phyloP scores from a whole-genome alignment of 2,113 vertebrate genomes.

The Pogona vitticeps region DNA sequence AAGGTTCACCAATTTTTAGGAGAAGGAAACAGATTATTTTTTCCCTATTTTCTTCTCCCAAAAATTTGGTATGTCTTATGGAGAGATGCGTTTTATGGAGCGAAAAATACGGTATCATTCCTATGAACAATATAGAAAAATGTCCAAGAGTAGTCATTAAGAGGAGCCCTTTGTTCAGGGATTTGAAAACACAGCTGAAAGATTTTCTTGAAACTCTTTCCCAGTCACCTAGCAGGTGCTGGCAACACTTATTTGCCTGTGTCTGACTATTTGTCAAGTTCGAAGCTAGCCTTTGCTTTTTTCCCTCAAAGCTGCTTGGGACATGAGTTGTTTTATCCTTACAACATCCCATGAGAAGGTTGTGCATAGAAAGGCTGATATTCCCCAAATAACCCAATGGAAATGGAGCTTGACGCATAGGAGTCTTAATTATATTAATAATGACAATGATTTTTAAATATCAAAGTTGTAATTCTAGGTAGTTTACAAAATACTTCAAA shows the following conservation, averaged over 20 bases:
- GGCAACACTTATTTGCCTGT: not conserved
- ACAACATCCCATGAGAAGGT: not conserved
- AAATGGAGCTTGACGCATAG: not conserved
- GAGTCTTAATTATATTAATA: not conserved
- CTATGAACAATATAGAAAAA: too few relatives aligned
- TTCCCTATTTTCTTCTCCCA: too few relatives aligned
- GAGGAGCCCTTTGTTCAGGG: not conserved
- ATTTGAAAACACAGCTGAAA: not conserved
- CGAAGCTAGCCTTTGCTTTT: not conserved
- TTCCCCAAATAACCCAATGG: not conserved
- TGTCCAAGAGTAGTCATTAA: too few relatives aligned
- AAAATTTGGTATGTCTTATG: too few relatives aligned
- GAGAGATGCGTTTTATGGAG: too few relatives aligned
- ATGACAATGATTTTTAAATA: not conserved
- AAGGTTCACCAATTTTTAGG: too few relatives aligned
- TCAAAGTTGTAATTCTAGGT: not conserved
- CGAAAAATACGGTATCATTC: too few relatives aligned
- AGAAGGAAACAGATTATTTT: too few relatives aligned
- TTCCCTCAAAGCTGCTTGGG: not conserved
- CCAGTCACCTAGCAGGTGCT: not conserved
- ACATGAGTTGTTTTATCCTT: not conserved
- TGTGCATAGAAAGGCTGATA: not conserved
- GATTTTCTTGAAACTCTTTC: not conserved
- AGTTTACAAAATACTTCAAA: not conserved
- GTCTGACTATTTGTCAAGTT: not conserved